Base-by-base conservation (phyloP, 1,140 invertebrate species). In the Artemia franciscana region DNA sequence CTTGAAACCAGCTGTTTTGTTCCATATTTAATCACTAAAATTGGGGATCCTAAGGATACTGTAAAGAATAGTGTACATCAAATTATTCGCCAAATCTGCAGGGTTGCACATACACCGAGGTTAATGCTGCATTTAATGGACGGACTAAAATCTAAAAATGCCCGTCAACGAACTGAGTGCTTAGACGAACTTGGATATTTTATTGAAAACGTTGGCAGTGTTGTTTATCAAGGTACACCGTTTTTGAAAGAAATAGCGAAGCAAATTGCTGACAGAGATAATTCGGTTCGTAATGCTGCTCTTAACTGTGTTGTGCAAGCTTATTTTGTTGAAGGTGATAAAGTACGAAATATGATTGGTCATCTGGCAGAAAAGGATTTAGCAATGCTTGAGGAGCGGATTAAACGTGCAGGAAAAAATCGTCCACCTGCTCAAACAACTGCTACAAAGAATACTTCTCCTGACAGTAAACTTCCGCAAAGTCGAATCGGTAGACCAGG, bases 21-120 rank as follows among this genome's bases (percentile, higher is more conserved):
- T 66, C 94, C 94, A 0, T 97, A 96, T 73, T 75, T 95, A 0
- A 79, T 94, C 28, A 76, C 90, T 2, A 96, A 95, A 87, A 84
- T 91, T 65, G 93, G 93, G 56, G 93, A 98, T 75, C 85, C 91
- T 0, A 98, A 98, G 76, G 94, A 98, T 73, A 81, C 88, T 27
- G 88, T 94, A 1, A 76, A 92, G 24, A 86, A 87, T 70, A 85
- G 85, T 24, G 91, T 97, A 0, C 82, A 87, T 64, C 78, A 81
- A 18, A 79, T 98, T 21, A 82, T 98, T 63, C 86, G 86, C 68
- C 83, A 86, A 70, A 84, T 96, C 5, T 84, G 83, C 62, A 75
- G 83, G 18, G 80, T 97, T 0, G 95, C 91, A 73, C 84, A 91
- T 1, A 84, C 86, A 51, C 85, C 82, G 28, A 96, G 94, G 72